Conservation (phyloP, 2,888 invertebrate genomes). For the Gastracanthus pulcherrimus region DNA sequence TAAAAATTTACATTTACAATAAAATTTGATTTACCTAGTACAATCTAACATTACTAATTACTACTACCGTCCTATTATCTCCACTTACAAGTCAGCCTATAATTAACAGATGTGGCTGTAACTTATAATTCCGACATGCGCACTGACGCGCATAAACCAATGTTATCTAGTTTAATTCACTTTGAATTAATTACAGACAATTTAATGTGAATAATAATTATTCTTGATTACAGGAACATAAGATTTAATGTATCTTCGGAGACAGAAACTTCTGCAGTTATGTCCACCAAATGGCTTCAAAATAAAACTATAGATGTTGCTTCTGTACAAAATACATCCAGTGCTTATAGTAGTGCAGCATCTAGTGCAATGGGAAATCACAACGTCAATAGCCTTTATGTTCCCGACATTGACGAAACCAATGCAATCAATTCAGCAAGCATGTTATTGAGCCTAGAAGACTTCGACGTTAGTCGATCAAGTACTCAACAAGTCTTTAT, state of each 20-base stretch:
- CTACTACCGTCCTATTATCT: no score
- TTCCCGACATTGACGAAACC: constrained; percentile 69
- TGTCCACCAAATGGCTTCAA: constrained; percentile 73
- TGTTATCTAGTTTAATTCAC: neutral
- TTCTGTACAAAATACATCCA: constrained; percentile 75
- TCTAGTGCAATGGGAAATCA: constrained; percentile 76
- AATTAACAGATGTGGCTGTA: neutral
- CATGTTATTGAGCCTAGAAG: constrained; percentile 73
- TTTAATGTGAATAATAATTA: neutral
- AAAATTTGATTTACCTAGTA: no score
- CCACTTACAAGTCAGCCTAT: no score
- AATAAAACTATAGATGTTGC: constrained; percentile 71
- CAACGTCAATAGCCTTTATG: constrained; percentile 69
- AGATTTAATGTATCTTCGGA: constrained; percentile 73
- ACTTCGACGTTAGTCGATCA: constrained; percentile 74
- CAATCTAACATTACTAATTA: no score
- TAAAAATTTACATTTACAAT: no score
- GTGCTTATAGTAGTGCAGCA: constrained; percentile 75
- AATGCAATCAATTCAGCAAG: constrained; percentile 73
- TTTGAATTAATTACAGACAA: neutral
- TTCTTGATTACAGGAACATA: constrained; percentile 65
- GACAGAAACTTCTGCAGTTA: constrained; percentile 67
- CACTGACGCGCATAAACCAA: neutral
- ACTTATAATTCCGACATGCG: neutral
- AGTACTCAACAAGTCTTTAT: constrained; percentile 76